phyloP scores from a whole-genome alignment of 2,888 invertebrate species.

The Pandemis corylana region DNA sequence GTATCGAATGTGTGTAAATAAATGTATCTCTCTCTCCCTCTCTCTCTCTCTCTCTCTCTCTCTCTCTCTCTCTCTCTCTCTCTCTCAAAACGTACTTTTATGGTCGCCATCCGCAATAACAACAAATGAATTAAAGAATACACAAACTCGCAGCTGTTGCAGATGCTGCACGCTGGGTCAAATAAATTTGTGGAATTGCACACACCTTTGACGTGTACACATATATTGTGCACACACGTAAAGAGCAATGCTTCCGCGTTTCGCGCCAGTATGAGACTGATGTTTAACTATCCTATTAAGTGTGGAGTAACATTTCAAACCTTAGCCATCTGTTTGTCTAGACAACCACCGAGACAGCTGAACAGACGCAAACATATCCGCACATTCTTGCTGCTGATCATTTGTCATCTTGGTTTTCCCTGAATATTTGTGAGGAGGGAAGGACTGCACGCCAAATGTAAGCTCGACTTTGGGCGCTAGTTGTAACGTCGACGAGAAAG shows the following conservation, averaged over 20 bases:
- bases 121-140: too few species aligned
- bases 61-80: too few species aligned
- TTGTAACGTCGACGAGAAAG: too few species aligned
- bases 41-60: too few species aligned
- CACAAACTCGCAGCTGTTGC: too few species aligned
- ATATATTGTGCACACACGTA: neutral
- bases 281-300: conserved; percentile 14
- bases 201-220: neutral
- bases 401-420: conserved; percentile 32
- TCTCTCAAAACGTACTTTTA: too few species aligned
- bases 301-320: conserved; percentile 10
- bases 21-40: too few species aligned
- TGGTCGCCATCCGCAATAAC: too few species aligned
- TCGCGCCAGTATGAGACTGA: neutral
- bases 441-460: neutral
- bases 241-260: conserved; percentile 10
- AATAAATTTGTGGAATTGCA: too few species aligned
- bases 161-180: too few species aligned
- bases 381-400: conserved; percentile 17
- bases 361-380: conserved; percentile 30
- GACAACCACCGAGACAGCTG: conserved; percentile 21
- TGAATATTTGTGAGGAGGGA: neutral
- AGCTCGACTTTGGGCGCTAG: neutral
- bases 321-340: conserved; percentile 22
- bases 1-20: too few species aligned